phyloP scores from a whole-genome alignment of 2,113 vertebrate species.

The Ranitomeya imitator region DNA sequence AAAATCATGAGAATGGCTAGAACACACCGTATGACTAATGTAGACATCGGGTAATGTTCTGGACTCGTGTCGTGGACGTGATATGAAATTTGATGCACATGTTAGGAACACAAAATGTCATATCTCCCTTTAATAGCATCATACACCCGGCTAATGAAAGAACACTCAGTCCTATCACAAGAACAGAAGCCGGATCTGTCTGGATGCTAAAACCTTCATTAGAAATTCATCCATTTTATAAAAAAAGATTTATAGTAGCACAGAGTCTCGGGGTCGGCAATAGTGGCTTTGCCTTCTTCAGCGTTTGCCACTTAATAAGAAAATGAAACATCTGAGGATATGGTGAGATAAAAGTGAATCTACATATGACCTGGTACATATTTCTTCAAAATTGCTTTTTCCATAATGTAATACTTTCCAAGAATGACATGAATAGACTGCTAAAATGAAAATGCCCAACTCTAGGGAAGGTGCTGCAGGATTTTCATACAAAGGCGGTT shows the following conservation, averaged over 20 bases:
- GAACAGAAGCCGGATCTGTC: constrained; percentile 2
- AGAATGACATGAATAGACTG: background rate
- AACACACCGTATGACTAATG: constrained; percentile 20
- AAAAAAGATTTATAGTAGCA: constrained; percentile 17
- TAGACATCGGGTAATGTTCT: background rate
- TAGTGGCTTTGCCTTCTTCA: background rate
- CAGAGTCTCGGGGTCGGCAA: background rate
- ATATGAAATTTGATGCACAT: background rate
- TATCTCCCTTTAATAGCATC: constrained; percentile 33
- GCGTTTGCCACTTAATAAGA: constrained; percentile 10
- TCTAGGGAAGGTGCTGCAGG: background rate
- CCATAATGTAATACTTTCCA: constrained; percentile 37
- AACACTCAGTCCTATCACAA: constrained; percentile 11
- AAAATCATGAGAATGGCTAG: background rate
- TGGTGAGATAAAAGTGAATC: background rate
- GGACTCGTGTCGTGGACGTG: background rate
- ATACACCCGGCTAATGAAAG: constrained; percentile 14
- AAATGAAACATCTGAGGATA: constrained; percentile 29
- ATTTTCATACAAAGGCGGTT: no score
- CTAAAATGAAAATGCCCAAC: background rate
- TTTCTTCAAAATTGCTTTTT: constrained; percentile 45
- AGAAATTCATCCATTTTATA: constrained; percentile 38
- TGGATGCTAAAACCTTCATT: constrained; percentile 40
- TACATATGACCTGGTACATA: constrained; percentile 16
- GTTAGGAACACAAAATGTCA: background rate